Base-by-base conservation (phyloP, 2,888 invertebrate genomes). In the Orthonychiurus folsomi region DNA sequence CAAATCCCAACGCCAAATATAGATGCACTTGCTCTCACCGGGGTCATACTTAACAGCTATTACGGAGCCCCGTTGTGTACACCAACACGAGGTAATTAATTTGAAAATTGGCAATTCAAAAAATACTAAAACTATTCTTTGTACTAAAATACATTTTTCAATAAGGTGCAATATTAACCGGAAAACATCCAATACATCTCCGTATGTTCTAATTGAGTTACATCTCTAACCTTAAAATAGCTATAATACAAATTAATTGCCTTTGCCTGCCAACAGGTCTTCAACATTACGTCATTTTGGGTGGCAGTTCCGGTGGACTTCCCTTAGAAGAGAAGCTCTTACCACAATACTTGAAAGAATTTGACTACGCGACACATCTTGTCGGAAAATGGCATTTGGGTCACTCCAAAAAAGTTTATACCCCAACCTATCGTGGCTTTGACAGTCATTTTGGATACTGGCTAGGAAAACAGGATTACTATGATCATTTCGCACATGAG, bases 321-420 rank as follows among this genome's bases (percentile, higher is more conserved):
- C 85, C 86, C 0, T 74, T 85, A 2, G 79, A 82, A 50, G 83
- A 85, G 66, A 85, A 82, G 64, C 77, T 89, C 1, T 77, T 92
- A 70, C 87, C 92, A 0, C 81, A 88, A 77, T 82, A 86, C 66
- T 79, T 89, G 60, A 78, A 76, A 68, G 77, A 79, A 21, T 75
- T 80, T 3, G 90, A 89, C 0, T 94, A 93, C 77, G 77, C 80
- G 3, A 91, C 91, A 0, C 86, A 89, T 76, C 81, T 90, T 27
- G 83, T 94, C 12, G 94, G 94, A 24, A 94, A 94, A 80, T 94
- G 93, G 93, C 80, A 80, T 76, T 82, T 93, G 63, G 93, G 93
- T 1, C 89, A 86, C 80, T 86, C 84, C 67, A 80, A 81, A 61
- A 80, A 81, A 60, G 84, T 84, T 70, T 89, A 84, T 75, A 83